Base-by-base conservation (phyloP, 1,140 invertebrate genomes). In the Limonius californicus region DNA sequence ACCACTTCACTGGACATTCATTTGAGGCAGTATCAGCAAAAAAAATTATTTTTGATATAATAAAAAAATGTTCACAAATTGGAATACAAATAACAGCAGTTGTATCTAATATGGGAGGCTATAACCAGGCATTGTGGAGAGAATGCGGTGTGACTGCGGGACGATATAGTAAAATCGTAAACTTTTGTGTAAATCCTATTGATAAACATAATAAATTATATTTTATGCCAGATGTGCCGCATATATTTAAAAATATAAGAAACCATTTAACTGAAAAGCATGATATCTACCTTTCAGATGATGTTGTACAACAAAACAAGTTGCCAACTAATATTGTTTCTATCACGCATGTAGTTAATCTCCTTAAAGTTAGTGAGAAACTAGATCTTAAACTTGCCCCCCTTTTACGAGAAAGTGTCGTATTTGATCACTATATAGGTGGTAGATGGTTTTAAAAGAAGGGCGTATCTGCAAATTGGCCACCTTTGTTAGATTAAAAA, bases 241-340 rank as follows among this genome's bases (percentile, higher is more conserved):
- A 45, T n/a, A 6, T 45, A 14, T 45, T 45, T 45, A 45, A 45
- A 16, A 45, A 45, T n/a, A 45, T 45, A 7, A 45, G 14, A n/a
- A 4, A 45, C 16, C 7, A 8, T 7, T 45, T 45, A 45, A n/a
- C n/a, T n/a, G n/a, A n/a, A n/a, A n/a, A n/a, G n/a, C 42, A 45
- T 8, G 7, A 14, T 12, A 45, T 8, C 6, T 45, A 45, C 12
- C 42, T 7, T 12, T 16, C n/a, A n/a, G n/a, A n/a, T 14, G 42
- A 45, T 45, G n/a, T 45, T 45, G n/a, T n/a, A n/a, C n/a, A n/a
- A n/a, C 42, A 45, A 45, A 54, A 19, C 3, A 54, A 54, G 20
- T 54, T 54, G 50, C 50, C 50, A 54, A 18, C 50, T 4, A 54
- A 54, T 54, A 23, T 54, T n/a, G 20, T 54, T 18, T 19, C 8